Evolutionary conservation across 1,140 invertebrate genomes (phyloP).

Genomic region (Panagrolaimus sp.): DNA sequence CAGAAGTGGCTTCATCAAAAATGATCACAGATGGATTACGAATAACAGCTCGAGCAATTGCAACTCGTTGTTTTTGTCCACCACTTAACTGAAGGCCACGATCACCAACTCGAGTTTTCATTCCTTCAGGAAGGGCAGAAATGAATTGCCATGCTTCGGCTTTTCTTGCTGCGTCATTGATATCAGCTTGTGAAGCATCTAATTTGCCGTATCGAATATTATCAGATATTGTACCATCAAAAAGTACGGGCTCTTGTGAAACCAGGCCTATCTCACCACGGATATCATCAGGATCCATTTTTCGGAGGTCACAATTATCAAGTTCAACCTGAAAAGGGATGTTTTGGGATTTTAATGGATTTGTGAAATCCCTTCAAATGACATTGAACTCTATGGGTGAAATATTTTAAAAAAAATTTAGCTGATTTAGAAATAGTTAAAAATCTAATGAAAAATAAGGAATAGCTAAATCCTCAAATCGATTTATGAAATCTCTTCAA

Average conservation of each 20-base stretch:
- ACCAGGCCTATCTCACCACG: constrained; percentile 52
- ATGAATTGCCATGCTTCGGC: constrained; percentile 62
- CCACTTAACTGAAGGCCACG: constrained; percentile 65
- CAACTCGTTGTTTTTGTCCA: constrained; percentile 62
- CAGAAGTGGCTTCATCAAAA: constrained; percentile 62
- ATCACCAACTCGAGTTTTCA: background rate
- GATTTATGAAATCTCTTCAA: too few species aligned
- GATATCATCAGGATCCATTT: constrained; percentile 58
- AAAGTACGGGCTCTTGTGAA: constrained; percentile 54
- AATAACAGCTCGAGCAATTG: constrained; percentile 60
- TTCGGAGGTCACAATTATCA: constrained; percentile 40
- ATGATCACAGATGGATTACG: constrained; percentile 61
- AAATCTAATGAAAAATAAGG: too few species aligned
- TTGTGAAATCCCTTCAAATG: too few species aligned
- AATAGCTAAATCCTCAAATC: too few species aligned
- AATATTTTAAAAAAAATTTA: too few species aligned
- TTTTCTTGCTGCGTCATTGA: constrained; percentile 58
- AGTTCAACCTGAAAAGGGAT: constrained; percentile 36
- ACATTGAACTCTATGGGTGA: too few species aligned
- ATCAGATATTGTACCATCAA: constrained; percentile 56
- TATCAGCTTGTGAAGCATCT: constrained; percentile 46
- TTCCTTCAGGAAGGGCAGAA: constrained; percentile 17
- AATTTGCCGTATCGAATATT: constrained; percentile 52
- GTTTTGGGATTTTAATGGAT: too few species aligned
- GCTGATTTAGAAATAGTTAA: too few species aligned